A percentile compares a stretch with the other conserved stretches of the same genome.
These are phyloP conservation scores for Leucosticte australis DNA, from an alignment of 2,113 vertebrate species.

Conservation along the genomic window DNA sequence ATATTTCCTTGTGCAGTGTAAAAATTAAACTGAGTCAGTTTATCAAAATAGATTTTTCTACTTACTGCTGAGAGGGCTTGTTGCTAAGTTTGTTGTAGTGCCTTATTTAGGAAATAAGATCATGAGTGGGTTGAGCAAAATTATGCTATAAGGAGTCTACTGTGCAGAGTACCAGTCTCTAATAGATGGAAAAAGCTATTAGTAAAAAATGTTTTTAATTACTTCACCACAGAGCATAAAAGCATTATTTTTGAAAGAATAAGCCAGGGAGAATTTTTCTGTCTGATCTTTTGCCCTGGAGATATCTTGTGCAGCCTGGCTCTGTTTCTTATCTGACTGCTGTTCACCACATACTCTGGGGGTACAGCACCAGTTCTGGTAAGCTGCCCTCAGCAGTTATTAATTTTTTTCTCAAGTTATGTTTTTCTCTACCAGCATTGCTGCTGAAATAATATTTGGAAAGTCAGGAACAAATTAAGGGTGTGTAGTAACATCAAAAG, in stretches of 20 bases:
- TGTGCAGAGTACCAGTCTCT: not conserved
- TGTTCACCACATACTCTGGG: not conserved
- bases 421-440: not conserved
- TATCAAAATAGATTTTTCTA: not conserved
- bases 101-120: slow-evolving; percentile 32
- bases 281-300: not conserved
- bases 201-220: slow-evolving; percentile 19
- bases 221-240: not conserved
- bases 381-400: not conserved
- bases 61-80: not conserved
- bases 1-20: not conserved
- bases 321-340: not conserved
- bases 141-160: not conserved
- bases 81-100: slow-evolving; percentile 35
- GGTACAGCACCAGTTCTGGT: not conserved
- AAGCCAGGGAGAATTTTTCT: not conserved
- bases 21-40: not conserved
- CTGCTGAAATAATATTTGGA: not conserved
- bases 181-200: slow-evolving; percentile 14
- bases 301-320: slow-evolving; percentile 16
- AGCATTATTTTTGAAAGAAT: slow-evolving; percentile 38
- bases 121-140: not conserved
- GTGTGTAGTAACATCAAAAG: not conserved
- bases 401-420: not conserved
- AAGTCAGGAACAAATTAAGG: not conserved